A percentile compares a stretch with the other conserved stretches of the same genome.
These are phyloP conservation scores for Leptatherina wallacei DNA, from an alignment of 2,797 vertebrate genomes.

Conservation along the genomic window DNA sequence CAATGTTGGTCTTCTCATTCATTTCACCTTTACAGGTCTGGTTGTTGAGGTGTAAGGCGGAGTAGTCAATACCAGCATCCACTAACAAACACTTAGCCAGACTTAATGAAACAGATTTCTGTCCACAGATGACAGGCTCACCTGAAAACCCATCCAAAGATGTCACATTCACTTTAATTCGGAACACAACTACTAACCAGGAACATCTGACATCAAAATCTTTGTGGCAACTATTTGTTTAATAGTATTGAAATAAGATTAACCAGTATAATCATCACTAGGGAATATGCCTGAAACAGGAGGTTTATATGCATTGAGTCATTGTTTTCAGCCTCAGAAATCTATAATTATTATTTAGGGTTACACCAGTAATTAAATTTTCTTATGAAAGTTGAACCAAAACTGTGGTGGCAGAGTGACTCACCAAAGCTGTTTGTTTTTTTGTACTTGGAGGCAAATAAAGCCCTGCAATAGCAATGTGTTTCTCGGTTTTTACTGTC, in stretches of 20 bases:
- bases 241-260: too few relatives aligned
- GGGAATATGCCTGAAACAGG: too few relatives aligned
- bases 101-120: background rate
- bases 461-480: conserved; percentile 48
- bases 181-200: too few relatives aligned
- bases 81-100: conserved; percentile 36
- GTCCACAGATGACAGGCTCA: background rate
- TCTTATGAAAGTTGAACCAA: background rate
- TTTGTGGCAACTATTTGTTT: too few relatives aligned
- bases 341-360: background rate
- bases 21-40: background rate
- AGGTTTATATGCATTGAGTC: too few relatives aligned
- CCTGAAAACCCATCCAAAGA: conserved; percentile 38
- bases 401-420: background rate
- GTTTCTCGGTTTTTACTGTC: background rate
- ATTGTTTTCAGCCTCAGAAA: background rate
- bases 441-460: conserved; percentile 50
- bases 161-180: conserved; percentile 10
- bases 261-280: too few relatives aligned
- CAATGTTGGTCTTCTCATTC: conserved; percentile 4
- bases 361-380: background rate
- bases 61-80: conserved; percentile 12
- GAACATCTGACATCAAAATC: too few relatives aligned
- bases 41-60: conserved; percentile 14
- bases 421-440: conserved; percentile 18